Conservation (phyloP, 1,140 invertebrate species). For the Drosophila fuyamai region DNA sequence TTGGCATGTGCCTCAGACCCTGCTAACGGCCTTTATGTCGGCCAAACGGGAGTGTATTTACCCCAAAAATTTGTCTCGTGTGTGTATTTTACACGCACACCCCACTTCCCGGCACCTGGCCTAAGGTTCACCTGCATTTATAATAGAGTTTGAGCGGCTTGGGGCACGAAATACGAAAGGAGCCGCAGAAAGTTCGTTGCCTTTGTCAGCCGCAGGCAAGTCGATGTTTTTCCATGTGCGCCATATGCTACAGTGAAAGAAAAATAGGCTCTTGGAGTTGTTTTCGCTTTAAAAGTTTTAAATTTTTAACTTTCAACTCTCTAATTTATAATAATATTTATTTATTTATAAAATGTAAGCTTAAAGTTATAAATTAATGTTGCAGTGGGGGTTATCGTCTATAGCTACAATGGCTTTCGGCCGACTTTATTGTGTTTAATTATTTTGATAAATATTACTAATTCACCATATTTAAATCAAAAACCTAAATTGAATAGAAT, state of each 20-base stretch:
- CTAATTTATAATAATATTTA: too few relatives aligned
- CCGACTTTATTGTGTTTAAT: too few relatives aligned
- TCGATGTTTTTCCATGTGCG: conserved; percentile 31
- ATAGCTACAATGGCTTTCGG: too few relatives aligned
- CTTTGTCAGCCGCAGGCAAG: conserved; percentile 55
- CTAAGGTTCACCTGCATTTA: conserved; percentile 55
- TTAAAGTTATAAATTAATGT: too few relatives aligned
- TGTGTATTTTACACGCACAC: conserved; percentile 57
- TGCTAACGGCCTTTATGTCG: conserved; percentile 59
- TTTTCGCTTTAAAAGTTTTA: neutral
- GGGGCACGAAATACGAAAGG: conserved; percentile 32
- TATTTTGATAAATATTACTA: too few relatives aligned
- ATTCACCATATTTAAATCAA: too few relatives aligned
- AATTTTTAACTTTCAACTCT: too few relatives aligned
- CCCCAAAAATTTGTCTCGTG: conserved; percentile 74
- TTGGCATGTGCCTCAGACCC: conserved; percentile 63
- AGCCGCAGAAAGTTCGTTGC: conserved; percentile 57
- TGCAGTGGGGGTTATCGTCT: too few relatives aligned
- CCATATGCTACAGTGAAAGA: conserved; percentile 12
- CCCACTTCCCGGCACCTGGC: neutral
- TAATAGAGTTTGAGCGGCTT: conserved; percentile 47
- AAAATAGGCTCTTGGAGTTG: neutral
- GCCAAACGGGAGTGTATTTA: conserved; percentile 54
- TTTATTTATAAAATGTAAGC: too few relatives aligned
- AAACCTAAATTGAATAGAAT: too few relatives aligned